Base-by-base conservation (phyloP, 2,113 vertebrate species). In the Prunella fulvescens region DNA sequence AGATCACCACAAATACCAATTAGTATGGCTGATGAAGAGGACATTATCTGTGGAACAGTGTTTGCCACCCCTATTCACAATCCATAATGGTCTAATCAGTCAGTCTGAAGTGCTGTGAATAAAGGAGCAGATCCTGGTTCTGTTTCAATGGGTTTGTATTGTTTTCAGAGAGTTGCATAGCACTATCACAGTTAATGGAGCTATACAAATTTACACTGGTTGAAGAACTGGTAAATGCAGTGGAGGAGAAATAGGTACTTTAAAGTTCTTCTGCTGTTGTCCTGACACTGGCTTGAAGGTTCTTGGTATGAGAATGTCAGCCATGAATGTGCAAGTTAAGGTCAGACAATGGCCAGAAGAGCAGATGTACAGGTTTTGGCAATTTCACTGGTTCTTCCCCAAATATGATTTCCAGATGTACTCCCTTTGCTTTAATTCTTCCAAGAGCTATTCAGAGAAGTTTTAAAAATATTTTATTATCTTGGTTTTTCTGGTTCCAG, bases 401-500 rank as follows among this genome's bases (percentile, higher is more conserved):
- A 92, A 86, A 47, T 74, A 89, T 16, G 19, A 93, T 95, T 94
- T 97, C 97, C 97, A 97, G 95, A 98, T 97, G 96, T 83, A 92
- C 25, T 88, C 89, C 81, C 85, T 97, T 95, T 94, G 93, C 88
- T 97, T 93, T 96, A 96, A 90, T 96, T 97, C 84, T 90, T 93
- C 87, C 92, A 97, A 96, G 96, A 95, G 70, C 89, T 96, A 92
- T 97, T 91, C 86, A 65, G 83, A 96, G 90, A 94, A 95, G 71
- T 95, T 93, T 92, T 71, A 91, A 94, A 87, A 79, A 76, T 93
- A 92, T 92, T 97, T 96, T 93, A 93, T 95, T 79, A 69, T 88
- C 56, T 79, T 83, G 64, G 50, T 69, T 93, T 97, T 97, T 96
- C 95, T 97, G 84, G 83, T 97, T 96, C 72, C 67, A 62, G 61